Evolutionary conservation across 2,113 vertebrate species (phyloP).

Genomic region (Mus musculus): GRCm39 chr13:85055001-85055500

Average conservation of each 20-base stretch:
- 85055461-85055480: background rate
- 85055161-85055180: background rate
- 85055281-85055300: background rate
- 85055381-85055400: background rate
- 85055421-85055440: background rate
- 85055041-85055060: no score
- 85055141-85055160: background rate
- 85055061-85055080: no score
- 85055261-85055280: background rate
- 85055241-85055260: background rate
- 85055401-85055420: background rate
- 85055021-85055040: no score
- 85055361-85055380: background rate
- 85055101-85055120: background rate
- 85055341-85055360: conserved; percentile 12
- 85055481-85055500: no score
- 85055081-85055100: no score
- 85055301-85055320: background rate
- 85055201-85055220: background rate
- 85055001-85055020: background rate
- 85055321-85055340: background rate
- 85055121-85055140: background rate
- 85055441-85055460: background rate
- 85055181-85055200: background rate
- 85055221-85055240: background rate